These are phyloP conservation scores for Motacilla alba DNA, from an alignment of 2,113 vertebrate species.

Conservation along the genomic window DNA sequence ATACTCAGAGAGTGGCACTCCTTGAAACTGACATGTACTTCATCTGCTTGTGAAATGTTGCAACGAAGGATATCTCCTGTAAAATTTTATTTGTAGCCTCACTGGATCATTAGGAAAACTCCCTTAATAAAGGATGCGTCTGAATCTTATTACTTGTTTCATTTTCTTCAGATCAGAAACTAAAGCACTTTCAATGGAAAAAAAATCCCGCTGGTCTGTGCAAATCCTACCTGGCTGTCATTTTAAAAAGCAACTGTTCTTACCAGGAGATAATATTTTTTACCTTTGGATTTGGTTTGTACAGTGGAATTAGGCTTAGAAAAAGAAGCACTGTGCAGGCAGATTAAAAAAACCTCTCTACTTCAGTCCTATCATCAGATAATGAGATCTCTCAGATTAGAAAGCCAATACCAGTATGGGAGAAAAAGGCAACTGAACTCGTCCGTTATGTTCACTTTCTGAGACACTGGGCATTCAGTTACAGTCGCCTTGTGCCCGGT, in stretches of 20 bases:
- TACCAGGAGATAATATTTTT: not conserved
- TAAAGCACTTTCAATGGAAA: not conserved
- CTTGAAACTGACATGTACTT: not conserved
- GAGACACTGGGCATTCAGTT: not conserved
- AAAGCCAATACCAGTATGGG: not conserved
- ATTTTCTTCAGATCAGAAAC: not conserved
- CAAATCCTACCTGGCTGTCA: not conserved
- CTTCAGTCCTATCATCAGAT: not conserved
- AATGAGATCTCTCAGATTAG: conserved; percentile 33
- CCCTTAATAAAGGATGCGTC: not conserved
- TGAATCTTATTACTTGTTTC: not conserved
- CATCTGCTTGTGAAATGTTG: not conserved
- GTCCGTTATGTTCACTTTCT: not conserved
- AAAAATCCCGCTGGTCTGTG: not conserved
- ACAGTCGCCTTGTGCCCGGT: not conserved
- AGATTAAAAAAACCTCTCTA: not conserved
- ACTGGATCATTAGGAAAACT: not conserved
- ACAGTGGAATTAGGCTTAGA: not conserved
- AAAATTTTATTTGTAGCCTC: not conserved
- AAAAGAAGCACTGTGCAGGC: not conserved
- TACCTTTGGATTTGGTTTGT: not conserved
- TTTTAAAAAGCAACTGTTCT: not conserved
- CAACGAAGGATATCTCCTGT: not conserved
- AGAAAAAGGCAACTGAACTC: not conserved
- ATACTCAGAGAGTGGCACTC: not conserved